Base-by-base conservation (phyloP, 2,888 invertebrate genomes). In the Trilocha varians region DNA sequence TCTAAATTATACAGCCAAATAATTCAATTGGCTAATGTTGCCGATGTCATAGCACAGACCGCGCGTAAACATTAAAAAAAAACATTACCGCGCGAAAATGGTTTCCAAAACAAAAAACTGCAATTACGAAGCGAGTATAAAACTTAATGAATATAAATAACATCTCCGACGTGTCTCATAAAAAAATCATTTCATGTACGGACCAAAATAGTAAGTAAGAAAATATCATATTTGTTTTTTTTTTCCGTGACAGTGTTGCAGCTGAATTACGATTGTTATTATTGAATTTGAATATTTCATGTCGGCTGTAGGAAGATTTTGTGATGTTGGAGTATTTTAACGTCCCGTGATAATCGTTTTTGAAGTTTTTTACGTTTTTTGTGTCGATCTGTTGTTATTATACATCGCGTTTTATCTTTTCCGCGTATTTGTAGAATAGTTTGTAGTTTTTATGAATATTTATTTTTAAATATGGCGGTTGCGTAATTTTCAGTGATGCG, bases 121-220 rank as follows among this genome's bases (percentile, higher is more conserved):
- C 25, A 25, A 25, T 25, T 4, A 25, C 25, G 5, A 25, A 11
- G 3, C 6, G 25, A 25, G 11, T 9, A 25, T 2, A 25, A 25
- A 52, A 41, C 41, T 49, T 82, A 83, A 83, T 80, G 80, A 79
- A 84, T 80, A 84, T 78, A 83, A 80, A 84, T 74, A 82, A 78
- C 79, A 76, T 49, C 44, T 50, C 56, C 66, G 73, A 74, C 75
- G 70, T 70, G 68, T 59, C 65, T 55, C 70, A 74, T 84, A 82
- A 82, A 83, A 80, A 74, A 78, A 65, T 68, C 62, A 78, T 78
- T 78, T 80, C 71, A 80, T 69, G 72, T 64, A 48, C 63, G 65
- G 46, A 63, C 75, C 48, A 60, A 72, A 80, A 82, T 83, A 82
- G 77, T 63, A 59, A 47, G 51, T 50, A 42, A 52, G 40, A 62